Evolutionary conservation across 2,797 vertebrate genomes (phyloP).

Genomic region (Thamnophis elegans): DNA sequence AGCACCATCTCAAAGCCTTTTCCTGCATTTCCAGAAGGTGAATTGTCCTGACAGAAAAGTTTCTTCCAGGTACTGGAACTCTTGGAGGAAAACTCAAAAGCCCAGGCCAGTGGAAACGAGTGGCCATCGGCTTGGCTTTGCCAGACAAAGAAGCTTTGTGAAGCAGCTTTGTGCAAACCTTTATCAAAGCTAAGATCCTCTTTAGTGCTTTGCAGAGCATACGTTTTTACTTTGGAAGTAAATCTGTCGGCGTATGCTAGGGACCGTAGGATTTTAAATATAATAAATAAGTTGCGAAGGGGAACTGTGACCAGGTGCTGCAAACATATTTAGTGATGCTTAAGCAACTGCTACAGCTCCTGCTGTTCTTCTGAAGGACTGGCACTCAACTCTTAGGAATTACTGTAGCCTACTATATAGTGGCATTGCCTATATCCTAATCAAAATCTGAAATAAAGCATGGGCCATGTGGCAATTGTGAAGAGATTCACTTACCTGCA

Average conservation of each 20-base stretch:
- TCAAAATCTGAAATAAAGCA: background rate
- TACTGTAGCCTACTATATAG: background rate
- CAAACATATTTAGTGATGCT: background rate
- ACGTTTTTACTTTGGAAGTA: background rate
- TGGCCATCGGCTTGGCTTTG: background rate
- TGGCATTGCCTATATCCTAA: background rate
- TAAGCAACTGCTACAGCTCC: background rate
- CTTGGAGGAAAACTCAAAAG: background rate
- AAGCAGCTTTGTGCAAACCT: background rate
- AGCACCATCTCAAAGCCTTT: background rate
- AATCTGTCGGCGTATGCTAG: background rate
- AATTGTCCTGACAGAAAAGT: background rate
- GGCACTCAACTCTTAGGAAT: background rate
- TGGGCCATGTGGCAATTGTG: background rate
- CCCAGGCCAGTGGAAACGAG: background rate
- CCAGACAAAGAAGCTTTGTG: background rate
- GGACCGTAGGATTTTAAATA: background rate
- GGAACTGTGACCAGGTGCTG: background rate
- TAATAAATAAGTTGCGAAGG: background rate
- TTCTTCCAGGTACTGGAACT: background rate
- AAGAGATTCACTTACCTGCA: background rate
- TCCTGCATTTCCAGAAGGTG: background rate
- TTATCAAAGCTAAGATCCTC: background rate
- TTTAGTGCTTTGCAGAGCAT: background rate
- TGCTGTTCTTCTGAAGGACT: background rate